Evolutionary conservation across 2,797 vertebrate genomes (phyloP).

Genomic region (Phyllotis vaccarum): DNA sequence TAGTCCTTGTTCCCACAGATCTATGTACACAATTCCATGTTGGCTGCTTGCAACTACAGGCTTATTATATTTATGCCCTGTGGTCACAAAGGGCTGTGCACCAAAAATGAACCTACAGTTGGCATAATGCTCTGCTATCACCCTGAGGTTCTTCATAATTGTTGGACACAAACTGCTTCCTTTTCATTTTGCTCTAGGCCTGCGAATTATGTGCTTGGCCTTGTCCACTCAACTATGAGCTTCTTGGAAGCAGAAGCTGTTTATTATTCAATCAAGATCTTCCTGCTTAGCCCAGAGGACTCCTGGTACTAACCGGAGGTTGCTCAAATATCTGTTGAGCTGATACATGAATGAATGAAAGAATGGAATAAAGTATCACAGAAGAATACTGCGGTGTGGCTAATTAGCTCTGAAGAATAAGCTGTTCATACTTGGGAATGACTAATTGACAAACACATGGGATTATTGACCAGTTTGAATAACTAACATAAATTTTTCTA

Average conservation of each 20-base stretch:
- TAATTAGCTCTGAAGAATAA: constrained; percentile 61
- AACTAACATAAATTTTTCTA: constrained; percentile 43
- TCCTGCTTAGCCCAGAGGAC: constrained; percentile 49
- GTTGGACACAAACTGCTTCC: not conserved
- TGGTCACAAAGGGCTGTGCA: not conserved
- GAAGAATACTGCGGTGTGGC: not conserved
- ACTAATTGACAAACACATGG: constrained; percentile 29
- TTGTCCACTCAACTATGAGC: constrained; percentile 51
- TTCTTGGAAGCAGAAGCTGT: constrained; percentile 69
- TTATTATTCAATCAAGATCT: constrained; percentile 58
- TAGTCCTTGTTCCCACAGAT: not conserved
- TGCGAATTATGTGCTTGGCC: constrained; percentile 5
- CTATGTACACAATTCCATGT: not conserved
- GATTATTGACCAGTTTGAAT: constrained; percentile 38
- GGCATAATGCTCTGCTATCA: not conserved
- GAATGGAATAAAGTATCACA: constrained; percentile 24
- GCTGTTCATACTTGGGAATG: constrained; percentile 2
- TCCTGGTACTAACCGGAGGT: constrained; percentile 27
- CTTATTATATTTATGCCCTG: not conserved
- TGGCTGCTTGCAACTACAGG: not conserved
- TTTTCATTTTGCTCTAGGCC: constrained; percentile 57
- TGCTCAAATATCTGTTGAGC: constrained; percentile 69
- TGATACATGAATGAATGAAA: constrained; percentile 45
- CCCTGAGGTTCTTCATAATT: constrained; percentile 48
- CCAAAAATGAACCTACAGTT: not conserved